A percentile compares a stretch with the other conserved stretches of the same genome.
These are phyloP conservation scores for Teleogryllus oceanicus DNA, from an alignment of 2,888 invertebrate genomes.

Conservation along the genomic window DNA sequence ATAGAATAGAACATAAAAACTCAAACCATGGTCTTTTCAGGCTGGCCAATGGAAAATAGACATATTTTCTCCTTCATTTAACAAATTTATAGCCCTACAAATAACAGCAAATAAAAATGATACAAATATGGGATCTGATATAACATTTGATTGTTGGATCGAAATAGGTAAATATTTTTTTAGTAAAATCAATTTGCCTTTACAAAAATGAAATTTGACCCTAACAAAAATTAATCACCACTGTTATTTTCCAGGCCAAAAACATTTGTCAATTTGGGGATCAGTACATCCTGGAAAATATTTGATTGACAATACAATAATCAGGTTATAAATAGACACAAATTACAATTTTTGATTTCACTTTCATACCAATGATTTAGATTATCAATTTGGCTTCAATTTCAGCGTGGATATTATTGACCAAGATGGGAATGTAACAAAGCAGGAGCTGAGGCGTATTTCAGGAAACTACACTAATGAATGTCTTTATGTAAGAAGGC, in stretches of 20 bases:
- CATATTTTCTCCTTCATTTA: not conserved
- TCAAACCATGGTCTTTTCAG: not conserved
- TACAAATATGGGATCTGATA: not conserved
- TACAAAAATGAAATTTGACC: too few relatives aligned
- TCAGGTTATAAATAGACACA: not conserved
- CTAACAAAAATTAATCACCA: too few relatives aligned
- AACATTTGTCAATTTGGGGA: not conserved
- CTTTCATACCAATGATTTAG: not conserved
- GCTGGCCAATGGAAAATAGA: not conserved
- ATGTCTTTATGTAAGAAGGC: not conserved
- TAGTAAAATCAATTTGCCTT: too few relatives aligned
- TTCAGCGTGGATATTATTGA: not conserved
- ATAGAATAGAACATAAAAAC: not conserved
- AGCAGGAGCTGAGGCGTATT: not conserved
- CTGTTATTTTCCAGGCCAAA: not conserved
- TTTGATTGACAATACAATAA: not conserved
- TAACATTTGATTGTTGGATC: not conserved
- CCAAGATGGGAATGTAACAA: not conserved
- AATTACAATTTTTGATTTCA: not conserved
- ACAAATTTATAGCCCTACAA: not conserved
- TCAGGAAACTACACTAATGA: not conserved
- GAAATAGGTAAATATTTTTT: not conserved
- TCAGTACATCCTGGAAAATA: not conserved
- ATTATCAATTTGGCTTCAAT: not conserved
- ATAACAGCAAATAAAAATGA: not conserved